Evolutionary conservation across 2,113 vertebrate genomes (phyloP), one percentile per base, ranked within the genome.

Genomic region (Prunella fulvescens): DNA sequence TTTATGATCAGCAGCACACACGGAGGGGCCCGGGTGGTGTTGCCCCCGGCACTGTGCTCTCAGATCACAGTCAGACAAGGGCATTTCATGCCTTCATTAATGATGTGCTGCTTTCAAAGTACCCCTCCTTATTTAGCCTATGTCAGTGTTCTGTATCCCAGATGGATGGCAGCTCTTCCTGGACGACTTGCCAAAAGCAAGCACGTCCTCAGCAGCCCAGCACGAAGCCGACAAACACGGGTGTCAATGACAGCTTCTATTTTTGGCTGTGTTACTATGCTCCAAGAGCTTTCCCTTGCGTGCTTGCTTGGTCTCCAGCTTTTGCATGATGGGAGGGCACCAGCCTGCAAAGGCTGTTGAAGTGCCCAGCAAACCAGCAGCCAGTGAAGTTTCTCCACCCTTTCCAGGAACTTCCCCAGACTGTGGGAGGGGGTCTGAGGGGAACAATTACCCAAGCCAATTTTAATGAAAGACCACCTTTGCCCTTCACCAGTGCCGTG

Each of bases 371-470:
- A 56, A 67, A 14, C 13, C 17, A 35, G 25, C 19, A 35, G 54
- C 1, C 0, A 0, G 1, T 18, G 2, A 44, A 33, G 16, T 42
- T 83, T 42, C 31, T 50, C 3, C 17, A 14, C 19, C 3, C 12
- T 35, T 26, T 50, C 40, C 2, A 1, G 33, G 12, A 33, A 19
- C 14, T 80, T 50, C 18, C 20, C 29, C 24, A 57, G 39, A 4
- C 47, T 39, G 29, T 28, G 65, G 19, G 33, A 80, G 72, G 25
- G 23, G 18, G 4, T 51, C 37, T 39, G 39, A 57, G 10, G 10
- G 17, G 5, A 78, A 10, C 2, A 8, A 31, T 33, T 80, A 42
- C 54, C 19, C 47, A 39, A 24, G 14, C 9, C 11, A 31, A 23
- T 48, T 97, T 96, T 97, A 95, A 83, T 89, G 70, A 48, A 71